phyloP scores from a whole-genome alignment of 2,113 vertebrate species.

The Dromas ardeola region DNA sequence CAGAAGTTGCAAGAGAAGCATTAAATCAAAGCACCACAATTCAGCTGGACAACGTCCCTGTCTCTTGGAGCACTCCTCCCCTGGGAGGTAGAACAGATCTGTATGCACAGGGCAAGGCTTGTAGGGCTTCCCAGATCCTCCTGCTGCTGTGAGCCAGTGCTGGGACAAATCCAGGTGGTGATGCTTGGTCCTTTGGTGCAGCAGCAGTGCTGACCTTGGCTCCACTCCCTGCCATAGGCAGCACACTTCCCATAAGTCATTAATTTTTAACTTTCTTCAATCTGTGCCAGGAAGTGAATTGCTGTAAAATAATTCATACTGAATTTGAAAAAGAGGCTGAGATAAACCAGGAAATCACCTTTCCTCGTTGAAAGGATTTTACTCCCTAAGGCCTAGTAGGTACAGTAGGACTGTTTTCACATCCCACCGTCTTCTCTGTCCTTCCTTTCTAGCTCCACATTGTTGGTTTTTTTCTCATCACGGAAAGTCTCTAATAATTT shows the following conservation, averaged over 20 bases:
- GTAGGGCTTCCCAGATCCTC: background rate
- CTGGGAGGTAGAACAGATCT: background rate
- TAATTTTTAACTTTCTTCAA: constrained; percentile 29
- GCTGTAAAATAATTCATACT: background rate
- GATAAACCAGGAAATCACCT: background rate
- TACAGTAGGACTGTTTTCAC: background rate
- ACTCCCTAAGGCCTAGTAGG: background rate
- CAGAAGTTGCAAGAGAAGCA: background rate
- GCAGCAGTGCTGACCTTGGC: background rate
- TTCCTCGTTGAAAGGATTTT: background rate
- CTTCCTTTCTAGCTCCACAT: background rate
- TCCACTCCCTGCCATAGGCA: background rate
- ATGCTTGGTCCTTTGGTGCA: background rate
- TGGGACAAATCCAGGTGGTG: background rate
- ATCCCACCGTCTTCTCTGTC: background rate
- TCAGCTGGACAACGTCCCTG: background rate
- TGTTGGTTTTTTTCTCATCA: background rate
- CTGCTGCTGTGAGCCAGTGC: background rate
- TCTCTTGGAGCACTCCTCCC: background rate
- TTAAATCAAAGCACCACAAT: background rate
- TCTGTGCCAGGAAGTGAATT: background rate
- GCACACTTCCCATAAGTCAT: background rate
- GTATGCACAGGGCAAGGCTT: background rate
- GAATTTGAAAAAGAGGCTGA: background rate
- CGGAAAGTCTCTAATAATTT: background rate